A percentile compares a stretch with the other conserved stretches of the same genome.
Evolutionary conservation across 2,888 invertebrate species (phyloP).

Genomic region (Biston stratarius): DNA sequence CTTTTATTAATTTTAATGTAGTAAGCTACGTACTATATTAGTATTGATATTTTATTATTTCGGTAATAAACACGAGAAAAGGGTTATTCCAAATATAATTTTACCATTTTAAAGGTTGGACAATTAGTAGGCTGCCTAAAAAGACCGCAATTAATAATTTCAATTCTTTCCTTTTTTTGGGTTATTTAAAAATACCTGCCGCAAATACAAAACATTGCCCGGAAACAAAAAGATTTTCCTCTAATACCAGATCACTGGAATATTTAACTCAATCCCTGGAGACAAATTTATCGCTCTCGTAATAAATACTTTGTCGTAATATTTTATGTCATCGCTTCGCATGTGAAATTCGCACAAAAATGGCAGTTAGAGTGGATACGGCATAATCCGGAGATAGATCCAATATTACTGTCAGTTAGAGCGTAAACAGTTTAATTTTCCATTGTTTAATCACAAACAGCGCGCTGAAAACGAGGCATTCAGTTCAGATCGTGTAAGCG

Average conservation of each 20-base stretch:
- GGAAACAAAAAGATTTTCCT: conserved; percentile 38
- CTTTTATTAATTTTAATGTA: neutral
- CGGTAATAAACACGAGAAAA: neutral
- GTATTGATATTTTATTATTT: neutral
- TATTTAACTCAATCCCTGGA: conserved; percentile 41
- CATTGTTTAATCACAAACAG: conserved; percentile 75
- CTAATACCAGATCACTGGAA: conserved; percentile 37
- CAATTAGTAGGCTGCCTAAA: conserved; percentile 26
- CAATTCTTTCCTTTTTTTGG: conserved; percentile 3
- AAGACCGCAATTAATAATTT: conserved; percentile 27
- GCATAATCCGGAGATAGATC: conserved; percentile 45
- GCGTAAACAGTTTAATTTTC: conserved; percentile 75
- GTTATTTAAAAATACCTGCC: conserved; percentile 39
- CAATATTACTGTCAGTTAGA: conserved; percentile 70
- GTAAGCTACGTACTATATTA: neutral
- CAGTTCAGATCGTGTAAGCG: conserved; percentile 68
- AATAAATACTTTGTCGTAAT: conserved; percentile 48
- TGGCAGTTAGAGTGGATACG: conserved; percentile 39
- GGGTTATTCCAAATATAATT: conserved; percentile 12
- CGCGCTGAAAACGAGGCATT: conserved; percentile 55
- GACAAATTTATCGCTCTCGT: conserved; percentile 43
- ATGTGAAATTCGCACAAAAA: conserved; percentile 42
- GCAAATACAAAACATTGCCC: conserved; percentile 42
- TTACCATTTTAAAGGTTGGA: conserved; percentile 11
- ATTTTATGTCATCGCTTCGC: conserved; percentile 47